Percentiles rank a stretch among this genome's conserved stretches.
phyloP scores from a whole-genome alignment of 2,888 invertebrate species.

The Biston stratarius region DNA sequence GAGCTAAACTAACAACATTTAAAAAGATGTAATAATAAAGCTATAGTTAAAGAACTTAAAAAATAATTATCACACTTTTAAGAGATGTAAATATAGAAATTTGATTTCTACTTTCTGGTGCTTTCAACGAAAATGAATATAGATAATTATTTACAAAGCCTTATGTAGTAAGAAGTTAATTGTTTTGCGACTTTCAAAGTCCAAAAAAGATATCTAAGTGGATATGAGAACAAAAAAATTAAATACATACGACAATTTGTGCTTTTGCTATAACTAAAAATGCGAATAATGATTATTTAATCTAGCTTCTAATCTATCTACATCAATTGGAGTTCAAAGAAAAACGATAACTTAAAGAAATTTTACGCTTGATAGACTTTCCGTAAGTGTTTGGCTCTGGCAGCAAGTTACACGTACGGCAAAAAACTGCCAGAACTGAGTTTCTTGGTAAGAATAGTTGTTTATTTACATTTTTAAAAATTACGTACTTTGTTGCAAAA shows the following conservation, averaged over 20 bases:
- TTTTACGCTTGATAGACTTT: too few relatives aligned
- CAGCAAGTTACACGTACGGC: too few relatives aligned
- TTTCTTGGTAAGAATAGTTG: too few relatives aligned
- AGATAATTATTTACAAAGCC: conserved; percentile 5
- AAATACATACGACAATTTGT: not conserved
- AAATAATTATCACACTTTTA: conserved; percentile 66
- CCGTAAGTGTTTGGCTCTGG: too few relatives aligned
- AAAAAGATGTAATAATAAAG: not conserved
- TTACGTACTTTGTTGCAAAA: too few relatives aligned
- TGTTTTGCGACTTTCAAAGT: conserved; percentile 10
- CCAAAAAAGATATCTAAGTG: too few relatives aligned
- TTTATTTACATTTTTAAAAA: too few relatives aligned
- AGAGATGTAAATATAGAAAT: conserved; percentile 39
- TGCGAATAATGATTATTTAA: too few relatives aligned
- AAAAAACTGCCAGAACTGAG: too few relatives aligned
- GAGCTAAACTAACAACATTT: conserved; percentile 56
- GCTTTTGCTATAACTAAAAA: not conserved
- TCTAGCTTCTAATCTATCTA: too few relatives aligned
- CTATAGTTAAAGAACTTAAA: conserved; percentile 43
- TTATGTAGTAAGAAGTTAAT: not conserved
- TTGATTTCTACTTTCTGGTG: conserved; percentile 20
- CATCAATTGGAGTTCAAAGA: too few relatives aligned
- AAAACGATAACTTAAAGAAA: too few relatives aligned
- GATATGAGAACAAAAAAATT: not conserved
- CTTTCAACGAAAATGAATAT: conserved; percentile 12